Base-by-base conservation (phyloP, 2,113 vertebrate genomes). In the Corythoichthys haematopterus region DNA sequence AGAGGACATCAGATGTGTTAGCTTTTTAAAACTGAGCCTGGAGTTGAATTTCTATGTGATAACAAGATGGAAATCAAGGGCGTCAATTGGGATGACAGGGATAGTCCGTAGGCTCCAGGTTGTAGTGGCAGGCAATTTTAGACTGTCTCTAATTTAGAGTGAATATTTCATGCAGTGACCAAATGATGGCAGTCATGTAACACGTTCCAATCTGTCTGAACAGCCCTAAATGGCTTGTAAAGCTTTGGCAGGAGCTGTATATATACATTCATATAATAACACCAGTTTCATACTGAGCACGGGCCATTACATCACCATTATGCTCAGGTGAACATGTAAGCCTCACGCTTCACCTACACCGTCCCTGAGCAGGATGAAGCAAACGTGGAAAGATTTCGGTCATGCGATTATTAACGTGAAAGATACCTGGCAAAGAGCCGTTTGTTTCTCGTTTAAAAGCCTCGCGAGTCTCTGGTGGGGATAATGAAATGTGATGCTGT, bases 141-240 rank as follows among this genome's bases (percentile, higher is more conserved):
- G 11, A 14, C 12, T 6, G 12, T 36, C 33, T 36, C 33, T 62
- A 72, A 72, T 58, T 75, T 63, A 57, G 2, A 63, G 53, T 13
- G 68, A 65, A 9, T 52, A 80, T 70, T 78, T 82, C 74, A 40
- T 16, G 35, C 55, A 45, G 37, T 7, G 70, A 61, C 81, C 85
- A 81, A 85, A 68, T 56, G 86, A 82, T 78, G 85, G 85, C 84
- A 85, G 82, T 80, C 76, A 80, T 48, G 83, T 58, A 70, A 73
- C 71, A 66, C 43, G 14, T 40, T 65, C n/a, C 16, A 28, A 50
- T 50, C 56, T 4, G 2, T 65, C 45, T 20, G 33, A 15, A 43
- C 12, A 6, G 64, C 10, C 11, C 14, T 7, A 60, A 3, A 20
- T 40, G 13, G 20, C 38, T 40, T 46, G 20, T 46, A 8, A 48